Conservation (phyloP, 2,113 vertebrate species). For the Catharus bicknelli region DNA sequence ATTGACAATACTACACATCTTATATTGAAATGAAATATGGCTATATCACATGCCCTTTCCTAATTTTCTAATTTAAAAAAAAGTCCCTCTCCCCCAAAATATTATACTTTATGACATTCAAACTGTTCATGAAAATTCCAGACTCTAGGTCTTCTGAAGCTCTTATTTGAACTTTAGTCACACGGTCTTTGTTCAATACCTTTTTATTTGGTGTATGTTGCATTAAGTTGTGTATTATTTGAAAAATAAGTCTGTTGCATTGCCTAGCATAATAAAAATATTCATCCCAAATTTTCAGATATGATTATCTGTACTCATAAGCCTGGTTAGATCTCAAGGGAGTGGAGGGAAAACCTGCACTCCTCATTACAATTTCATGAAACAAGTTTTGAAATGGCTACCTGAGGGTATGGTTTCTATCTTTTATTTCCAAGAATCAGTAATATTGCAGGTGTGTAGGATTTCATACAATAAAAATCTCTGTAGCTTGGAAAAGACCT, state of each 20-base stretch:
- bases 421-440: background rate
- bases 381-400: background rate
- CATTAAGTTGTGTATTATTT: background rate
- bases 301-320: background rate
- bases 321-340: background rate
- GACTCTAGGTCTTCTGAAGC: background rate
- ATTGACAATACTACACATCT: background rate
- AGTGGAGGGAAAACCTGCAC: background rate
- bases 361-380: background rate
- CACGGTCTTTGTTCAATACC: fast-evolving
- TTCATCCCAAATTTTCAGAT: background rate
- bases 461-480: background rate
- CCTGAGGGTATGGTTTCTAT: background rate
- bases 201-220: background rate
- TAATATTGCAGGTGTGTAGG: background rate
- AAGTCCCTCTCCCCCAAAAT: fast-evolving
- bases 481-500: background rate
- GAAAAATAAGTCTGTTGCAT: background rate
- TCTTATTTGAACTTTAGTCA: background rate
- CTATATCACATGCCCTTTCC: background rate
- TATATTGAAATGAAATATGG: background rate
- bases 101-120: background rate
- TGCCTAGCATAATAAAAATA: background rate
- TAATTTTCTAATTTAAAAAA: background rate
- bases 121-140: background rate